Percentiles rank a stretch among this genome's conserved stretches.
These are phyloP conservation scores for Halcyon smyrnensis DNA, from an alignment of 2,797 vertebrate genomes.

Conservation along the genomic window DNA sequence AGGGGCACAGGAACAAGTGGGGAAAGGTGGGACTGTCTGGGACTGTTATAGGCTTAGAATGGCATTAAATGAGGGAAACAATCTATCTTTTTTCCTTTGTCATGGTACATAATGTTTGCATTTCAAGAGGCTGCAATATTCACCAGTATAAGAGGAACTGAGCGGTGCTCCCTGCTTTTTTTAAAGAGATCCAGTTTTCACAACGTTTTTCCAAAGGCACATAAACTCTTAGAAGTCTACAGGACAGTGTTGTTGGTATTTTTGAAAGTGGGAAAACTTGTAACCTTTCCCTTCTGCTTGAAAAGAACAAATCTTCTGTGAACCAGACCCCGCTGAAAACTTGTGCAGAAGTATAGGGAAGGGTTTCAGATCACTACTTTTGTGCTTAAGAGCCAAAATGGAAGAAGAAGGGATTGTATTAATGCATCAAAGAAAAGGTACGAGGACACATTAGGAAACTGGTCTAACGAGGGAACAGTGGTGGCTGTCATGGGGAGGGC, in stretches of 20 bases:
- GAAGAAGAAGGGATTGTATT: not conserved
- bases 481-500: rapidly evolving
- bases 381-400: not conserved
- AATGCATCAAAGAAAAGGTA: not conserved
- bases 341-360: not conserved
- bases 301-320: not conserved
- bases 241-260: not conserved
- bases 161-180: not conserved
- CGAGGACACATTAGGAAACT: not conserved
- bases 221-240: not conserved
- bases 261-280: slow-evolving; percentile 6
- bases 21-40: not conserved
- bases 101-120: not conserved
- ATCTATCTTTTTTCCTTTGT: not conserved
- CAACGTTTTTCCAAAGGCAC: not conserved
- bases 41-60: not conserved
- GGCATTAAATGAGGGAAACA: not conserved
- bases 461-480: not conserved
- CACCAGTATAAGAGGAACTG: not conserved
- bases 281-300: not conserved
- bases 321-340: not conserved
- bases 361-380: not conserved
- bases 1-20: not conserved
- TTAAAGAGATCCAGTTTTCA: not conserved
- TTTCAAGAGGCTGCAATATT: not conserved